These are phyloP conservation scores for Rousettus leschenaultii DNA, from an alignment of 2,113 vertebrate species.

Conservation along the genomic window DNA sequence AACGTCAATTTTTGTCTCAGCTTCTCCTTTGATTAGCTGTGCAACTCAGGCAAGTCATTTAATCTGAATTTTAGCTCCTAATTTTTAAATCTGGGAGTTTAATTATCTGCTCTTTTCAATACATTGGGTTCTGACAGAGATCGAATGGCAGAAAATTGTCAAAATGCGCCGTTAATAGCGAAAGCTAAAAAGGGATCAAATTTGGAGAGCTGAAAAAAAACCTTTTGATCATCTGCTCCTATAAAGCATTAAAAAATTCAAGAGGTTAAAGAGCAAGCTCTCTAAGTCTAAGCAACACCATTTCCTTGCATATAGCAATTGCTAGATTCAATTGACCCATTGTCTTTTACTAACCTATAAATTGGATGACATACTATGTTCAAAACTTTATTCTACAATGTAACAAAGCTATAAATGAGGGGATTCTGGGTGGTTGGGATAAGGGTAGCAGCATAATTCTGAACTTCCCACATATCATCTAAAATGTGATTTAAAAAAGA, in stretches of 20 bases:
- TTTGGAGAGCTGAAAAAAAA: background rate
- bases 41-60: background rate
- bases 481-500: background rate
- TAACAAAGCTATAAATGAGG: background rate
- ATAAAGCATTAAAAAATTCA: background rate
- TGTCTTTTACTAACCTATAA: background rate
- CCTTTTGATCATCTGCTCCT: background rate
- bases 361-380: background rate
- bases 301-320: background rate
- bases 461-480: background rate
- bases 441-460: background rate
- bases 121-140: background rate
- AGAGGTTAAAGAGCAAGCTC: background rate
- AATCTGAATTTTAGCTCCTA: conserved; percentile 9
- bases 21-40: background rate
- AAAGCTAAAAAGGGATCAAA: background rate
- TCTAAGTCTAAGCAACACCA: background rate
- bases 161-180: background rate
- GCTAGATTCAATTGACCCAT: background rate
- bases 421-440: background rate
- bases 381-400: background rate
- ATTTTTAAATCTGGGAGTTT: background rate
- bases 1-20: background rate
- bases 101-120: conserved; percentile 8
- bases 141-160: background rate